These are phyloP conservation scores for Cosmopolites sordidus DNA, from an alignment of 2,888 invertebrate species.

Conservation along the genomic window DNA sequence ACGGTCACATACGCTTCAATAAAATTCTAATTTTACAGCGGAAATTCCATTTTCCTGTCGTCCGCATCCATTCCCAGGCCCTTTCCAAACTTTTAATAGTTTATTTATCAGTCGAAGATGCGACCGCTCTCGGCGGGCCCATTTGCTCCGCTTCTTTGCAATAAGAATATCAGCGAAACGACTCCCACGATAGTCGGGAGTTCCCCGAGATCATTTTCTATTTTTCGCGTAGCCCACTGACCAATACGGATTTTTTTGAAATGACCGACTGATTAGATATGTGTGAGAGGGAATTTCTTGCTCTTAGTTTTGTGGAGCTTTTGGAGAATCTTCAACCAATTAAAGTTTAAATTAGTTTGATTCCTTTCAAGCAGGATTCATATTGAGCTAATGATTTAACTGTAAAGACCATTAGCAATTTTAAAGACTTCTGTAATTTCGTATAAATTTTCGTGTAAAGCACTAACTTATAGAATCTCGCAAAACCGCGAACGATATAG, in stretches of 20 bases:
- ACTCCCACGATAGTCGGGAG: conserved; percentile 16
- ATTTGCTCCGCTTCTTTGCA: conserved; percentile 18
- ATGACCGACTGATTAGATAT: no score
- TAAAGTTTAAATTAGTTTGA: no score
- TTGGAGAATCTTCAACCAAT: no score
- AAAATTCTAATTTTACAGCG: not conserved
- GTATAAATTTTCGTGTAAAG: no score
- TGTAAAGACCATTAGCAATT: no score
- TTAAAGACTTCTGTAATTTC: no score
- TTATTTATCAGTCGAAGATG: conserved; percentile 42
- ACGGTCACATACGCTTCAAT: not conserved
- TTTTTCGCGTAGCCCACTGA: conserved; percentile 7
- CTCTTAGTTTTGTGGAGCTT: no score
- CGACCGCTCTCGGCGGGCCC: conserved; percentile 32
- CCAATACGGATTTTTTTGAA: conserved; percentile 4
- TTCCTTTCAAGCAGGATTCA: no score
- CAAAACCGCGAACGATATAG: no score
- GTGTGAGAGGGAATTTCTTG: no score
- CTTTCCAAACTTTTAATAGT: conserved; percentile 44
- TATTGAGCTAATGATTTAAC: no score
- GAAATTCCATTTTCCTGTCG: not conserved
- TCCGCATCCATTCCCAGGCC: conserved; percentile 1
- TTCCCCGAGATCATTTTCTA: conserved; percentile 18
- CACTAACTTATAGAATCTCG: no score
- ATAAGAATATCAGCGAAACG: conserved; percentile 26